Evolutionary conservation across 2,113 vertebrate genomes (phyloP).

Genomic region (Larimichthys crocea): DNA sequence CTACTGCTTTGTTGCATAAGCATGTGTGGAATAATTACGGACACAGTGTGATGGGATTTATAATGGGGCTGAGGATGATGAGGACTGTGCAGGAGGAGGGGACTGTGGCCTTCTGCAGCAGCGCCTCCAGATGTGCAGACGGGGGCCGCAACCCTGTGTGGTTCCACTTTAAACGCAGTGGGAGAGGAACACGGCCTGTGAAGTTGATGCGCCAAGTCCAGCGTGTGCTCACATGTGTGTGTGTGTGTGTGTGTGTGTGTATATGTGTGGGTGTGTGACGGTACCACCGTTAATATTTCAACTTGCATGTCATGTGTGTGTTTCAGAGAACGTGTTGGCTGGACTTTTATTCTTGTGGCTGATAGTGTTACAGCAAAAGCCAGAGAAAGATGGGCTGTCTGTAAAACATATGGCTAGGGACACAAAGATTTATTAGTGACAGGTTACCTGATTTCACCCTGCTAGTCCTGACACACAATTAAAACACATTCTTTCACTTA

Average conservation of each 20-base stretch:
- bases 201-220: constrained; percentile 58
- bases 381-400: constrained; percentile 69
- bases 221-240: constrained; percentile 23
- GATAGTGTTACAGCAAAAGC: constrained; percentile 63
- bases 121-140: constrained; percentile 78
- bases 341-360: constrained; percentile 61
- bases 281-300: constrained; percentile 66
- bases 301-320: constrained; percentile 60
- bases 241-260: constrained; percentile 30
- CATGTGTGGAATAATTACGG: constrained; percentile 80
- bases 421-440: constrained; percentile 68
- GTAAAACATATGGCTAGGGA: constrained; percentile 70
- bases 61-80: constrained; percentile 70
- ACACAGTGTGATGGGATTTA: constrained; percentile 77
- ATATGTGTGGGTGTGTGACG: constrained; percentile 34
- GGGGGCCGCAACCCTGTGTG: constrained; percentile 52
- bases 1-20: constrained; percentile 83
- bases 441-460: constrained; percentile 77
- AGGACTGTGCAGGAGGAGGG: constrained; percentile 46
- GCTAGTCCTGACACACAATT: constrained; percentile 55
- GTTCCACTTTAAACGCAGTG: constrained; percentile 77
- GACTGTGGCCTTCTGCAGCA: constrained; percentile 48
- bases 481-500: constrained; percentile 54
- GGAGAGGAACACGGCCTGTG: constrained; percentile 67
- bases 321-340: constrained; percentile 61